Percentiles rank a stretch among this genome's conserved stretches.
These are phyloP conservation scores for Drosophila ogumai DNA, from an alignment of 1,140 invertebrate species.

Conservation along the genomic window DNA sequence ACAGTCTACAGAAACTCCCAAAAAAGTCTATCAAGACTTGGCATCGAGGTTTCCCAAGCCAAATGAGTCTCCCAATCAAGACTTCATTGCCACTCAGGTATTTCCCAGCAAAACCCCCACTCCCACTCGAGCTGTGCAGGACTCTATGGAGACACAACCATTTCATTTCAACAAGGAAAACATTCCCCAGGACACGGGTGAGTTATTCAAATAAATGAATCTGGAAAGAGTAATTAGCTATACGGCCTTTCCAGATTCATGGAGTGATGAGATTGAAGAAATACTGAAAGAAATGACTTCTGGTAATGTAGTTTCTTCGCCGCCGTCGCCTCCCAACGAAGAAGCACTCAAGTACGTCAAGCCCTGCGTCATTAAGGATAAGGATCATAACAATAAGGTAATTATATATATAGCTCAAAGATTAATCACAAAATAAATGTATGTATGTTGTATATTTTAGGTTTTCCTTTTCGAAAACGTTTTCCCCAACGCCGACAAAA, in stretches of 20 bases:
- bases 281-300: conserved; percentile 46
- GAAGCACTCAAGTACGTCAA: conserved; percentile 1
- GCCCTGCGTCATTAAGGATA: conserved; percentile 26
- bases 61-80: background rate
- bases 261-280: conserved; percentile 39
- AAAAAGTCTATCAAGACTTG: background rate
- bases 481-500: background rate
- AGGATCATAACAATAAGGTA: conserved; percentile 34
- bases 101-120: background rate
- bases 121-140: background rate
- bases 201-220: background rate
- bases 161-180: conserved; percentile 25
- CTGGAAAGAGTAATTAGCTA: background rate
- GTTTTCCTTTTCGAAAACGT: conserved; percentile 28
- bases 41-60: too few species aligned
- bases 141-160: conserved; percentile 20
- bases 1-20: background rate
- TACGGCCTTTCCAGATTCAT: background rate
- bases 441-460: conserved; percentile 1
- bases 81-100: conserved; percentile 12
- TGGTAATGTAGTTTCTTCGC: conserved; percentile 18
- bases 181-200: background rate
- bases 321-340: conserved; percentile 16
- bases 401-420: too few species aligned
- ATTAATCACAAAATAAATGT: background rate